Base-by-base conservation (phyloP, 2,888 invertebrate genomes). In the Volucella zonaria region DNA sequence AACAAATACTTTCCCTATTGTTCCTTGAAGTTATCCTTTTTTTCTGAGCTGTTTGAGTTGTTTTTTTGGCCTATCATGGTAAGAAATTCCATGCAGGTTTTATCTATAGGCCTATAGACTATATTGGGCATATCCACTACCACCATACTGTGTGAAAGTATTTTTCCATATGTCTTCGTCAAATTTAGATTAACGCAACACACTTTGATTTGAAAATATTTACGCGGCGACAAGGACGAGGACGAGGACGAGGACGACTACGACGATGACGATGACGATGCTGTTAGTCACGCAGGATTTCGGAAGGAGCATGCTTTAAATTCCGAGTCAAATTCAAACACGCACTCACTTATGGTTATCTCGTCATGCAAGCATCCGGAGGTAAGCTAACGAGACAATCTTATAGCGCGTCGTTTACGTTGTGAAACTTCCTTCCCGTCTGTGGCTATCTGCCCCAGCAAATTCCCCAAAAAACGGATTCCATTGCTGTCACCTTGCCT, bases 81-180 rank as follows among this genome's bases (percentile, higher is more conserved):
- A 54, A 79, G 67, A 68, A 74, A 59, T 64, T 62, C 64, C 42
- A 64, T 49, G 49, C 49, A 54, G 42, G 49, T 47, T 45, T 71
- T 45, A 56, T 2, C 15, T 31, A 31, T 23, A 23, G 18, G 18
- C 18, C 18, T 23, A 0, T 23, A 23, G 18, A 23, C 18, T 23
- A 23, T 23, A 23, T 23, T 2, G 18, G 18, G 52, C 45, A 58
- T 43, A 54, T 43, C 12, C n/a, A 64, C 43, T 43, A 43, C 15
- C 38, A 58, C n/a, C 10, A 12, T 15, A 23, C 66, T 23, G 18
- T 23, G 18, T 23, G 54, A 18, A 56, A 77, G 40, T 43, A 40
- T n/a, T 31, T 10, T n/a, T 42, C 74, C 82, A 74, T 83, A 80
- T 75, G 75, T 83, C 83, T 83, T 80, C 75, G 83, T 80, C 83